Conservation (phyloP, 2,888 invertebrate species). For the Calameuta idolon region DNA sequence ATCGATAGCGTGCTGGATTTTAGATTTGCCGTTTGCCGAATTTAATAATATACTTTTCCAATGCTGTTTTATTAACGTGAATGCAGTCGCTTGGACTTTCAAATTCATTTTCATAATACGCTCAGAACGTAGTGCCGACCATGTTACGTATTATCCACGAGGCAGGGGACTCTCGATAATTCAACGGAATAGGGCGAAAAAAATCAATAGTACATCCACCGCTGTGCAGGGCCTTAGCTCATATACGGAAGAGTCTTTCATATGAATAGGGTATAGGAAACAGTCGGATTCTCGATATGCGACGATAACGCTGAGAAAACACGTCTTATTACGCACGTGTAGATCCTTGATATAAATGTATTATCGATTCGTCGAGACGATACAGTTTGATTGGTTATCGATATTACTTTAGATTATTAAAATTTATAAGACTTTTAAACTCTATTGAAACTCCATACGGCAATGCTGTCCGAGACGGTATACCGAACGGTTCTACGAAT, state of each 20-base stretch:
- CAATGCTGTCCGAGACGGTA: background rate
- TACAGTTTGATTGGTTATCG: background rate
- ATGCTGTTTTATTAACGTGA: background rate
- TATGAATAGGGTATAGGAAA: background rate
- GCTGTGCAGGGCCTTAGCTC: constrained; percentile 27
- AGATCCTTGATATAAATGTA: background rate
- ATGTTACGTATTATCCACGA: background rate
- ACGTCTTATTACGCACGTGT: background rate
- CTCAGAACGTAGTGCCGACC: background rate
- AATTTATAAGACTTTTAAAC: background rate
- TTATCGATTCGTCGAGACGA: background rate
- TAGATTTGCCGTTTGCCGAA: background rate
- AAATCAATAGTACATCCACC: constrained; percentile 61
- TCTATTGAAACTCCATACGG: background rate
- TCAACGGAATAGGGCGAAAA: constrained; percentile 57
- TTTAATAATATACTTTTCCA: background rate
- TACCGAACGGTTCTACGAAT: background rate
- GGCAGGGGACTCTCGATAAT: constrained; percentile 52
- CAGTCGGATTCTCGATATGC: background rate
- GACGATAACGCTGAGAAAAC: background rate
- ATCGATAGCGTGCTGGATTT: background rate
- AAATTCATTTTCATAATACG: background rate
- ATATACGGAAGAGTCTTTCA: background rate
- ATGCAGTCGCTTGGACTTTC: background rate
- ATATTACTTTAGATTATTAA: background rate